Evolutionary conservation across 2,113 vertebrate genomes (phyloP).

Genomic region (Bothrops jararaca): DNA sequence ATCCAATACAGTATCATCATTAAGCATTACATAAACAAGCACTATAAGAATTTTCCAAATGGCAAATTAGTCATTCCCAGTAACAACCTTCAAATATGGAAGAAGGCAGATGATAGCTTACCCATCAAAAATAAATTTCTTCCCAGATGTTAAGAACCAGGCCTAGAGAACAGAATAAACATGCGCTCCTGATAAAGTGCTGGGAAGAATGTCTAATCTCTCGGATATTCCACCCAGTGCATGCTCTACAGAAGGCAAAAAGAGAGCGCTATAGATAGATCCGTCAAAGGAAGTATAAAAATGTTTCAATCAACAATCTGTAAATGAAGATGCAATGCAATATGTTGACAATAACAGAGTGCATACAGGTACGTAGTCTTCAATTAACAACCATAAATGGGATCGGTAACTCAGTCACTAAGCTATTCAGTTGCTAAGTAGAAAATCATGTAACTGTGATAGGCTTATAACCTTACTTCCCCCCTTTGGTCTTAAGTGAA

Average conservation of each 20-base stretch:
- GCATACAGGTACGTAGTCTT: not conserved
- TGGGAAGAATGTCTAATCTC: not conserved
- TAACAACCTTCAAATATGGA: not conserved
- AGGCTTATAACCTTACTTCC: not conserved
- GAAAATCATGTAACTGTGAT: not conserved
- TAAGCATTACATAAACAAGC: not conserved
- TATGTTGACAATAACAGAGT: not conserved
- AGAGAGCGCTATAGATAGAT: not conserved
- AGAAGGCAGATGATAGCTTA: not conserved
- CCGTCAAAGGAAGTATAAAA: not conserved
- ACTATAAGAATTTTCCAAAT: not conserved
- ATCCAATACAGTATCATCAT: not conserved
- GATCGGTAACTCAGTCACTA: not conserved
- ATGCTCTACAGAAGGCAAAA: not conserved
- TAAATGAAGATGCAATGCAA: not conserved
- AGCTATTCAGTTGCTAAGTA: not conserved
- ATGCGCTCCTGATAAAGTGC: not conserved
- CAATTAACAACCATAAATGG: not conserved
- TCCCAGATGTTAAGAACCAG: not conserved
- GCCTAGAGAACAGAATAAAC: not conserved
- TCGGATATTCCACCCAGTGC: not conserved
- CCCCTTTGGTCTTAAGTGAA: not conserved
- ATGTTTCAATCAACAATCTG: not conserved
- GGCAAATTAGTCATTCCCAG: not conserved
- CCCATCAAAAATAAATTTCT: not conserved